Conservation (phyloP, 1,140 invertebrate species). For the Aphelinus certus region DNA sequence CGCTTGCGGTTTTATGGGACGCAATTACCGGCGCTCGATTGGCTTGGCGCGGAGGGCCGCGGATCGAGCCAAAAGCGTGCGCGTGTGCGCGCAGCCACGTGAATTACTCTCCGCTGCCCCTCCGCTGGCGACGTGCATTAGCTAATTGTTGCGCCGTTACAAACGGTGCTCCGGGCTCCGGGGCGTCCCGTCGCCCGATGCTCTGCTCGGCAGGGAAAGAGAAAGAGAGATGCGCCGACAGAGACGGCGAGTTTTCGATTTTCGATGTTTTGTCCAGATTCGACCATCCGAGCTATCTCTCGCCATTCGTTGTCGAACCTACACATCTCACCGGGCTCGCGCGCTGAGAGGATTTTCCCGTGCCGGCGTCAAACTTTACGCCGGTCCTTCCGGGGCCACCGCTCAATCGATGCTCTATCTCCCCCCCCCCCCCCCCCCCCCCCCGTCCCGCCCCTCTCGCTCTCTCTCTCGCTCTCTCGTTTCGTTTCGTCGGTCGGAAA, state of each 20-base stretch:
- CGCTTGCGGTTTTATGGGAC: not conserved
- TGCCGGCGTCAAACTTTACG: not conserved
- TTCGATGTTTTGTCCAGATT: no score
- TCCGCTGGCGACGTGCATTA: slow-evolving; percentile 46
- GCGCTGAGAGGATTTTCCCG: slow-evolving; percentile 25
- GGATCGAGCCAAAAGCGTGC: not conserved
- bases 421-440: not conserved
- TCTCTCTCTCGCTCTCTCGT: no score
- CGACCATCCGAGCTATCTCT: no score
- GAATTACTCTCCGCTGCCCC: not conserved
- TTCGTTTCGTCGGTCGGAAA: no score
- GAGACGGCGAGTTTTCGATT: not conserved
- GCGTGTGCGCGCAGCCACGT: slow-evolving; percentile 12
- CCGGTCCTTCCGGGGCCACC: not conserved
- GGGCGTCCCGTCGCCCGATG: no score
- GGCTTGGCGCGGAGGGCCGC: no score
- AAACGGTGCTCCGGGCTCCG: slow-evolving; percentile 36
- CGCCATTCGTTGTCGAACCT: no score
- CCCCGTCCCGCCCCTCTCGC: slow-evolving; percentile 4
- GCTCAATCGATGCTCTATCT: slow-evolving; percentile 2
- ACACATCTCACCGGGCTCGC: no score
- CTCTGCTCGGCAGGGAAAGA: not conserved
- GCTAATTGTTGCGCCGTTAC: slow-evolving; percentile 53
- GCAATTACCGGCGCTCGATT: slow-evolving; percentile 13
- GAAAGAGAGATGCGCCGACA: not conserved